Percentiles rank a stretch among this genome's conserved stretches.
These are phyloP conservation scores for Bactericera cockerelli DNA, from an alignment of 1,140 invertebrate genomes.

Conservation along the genomic window DNA sequence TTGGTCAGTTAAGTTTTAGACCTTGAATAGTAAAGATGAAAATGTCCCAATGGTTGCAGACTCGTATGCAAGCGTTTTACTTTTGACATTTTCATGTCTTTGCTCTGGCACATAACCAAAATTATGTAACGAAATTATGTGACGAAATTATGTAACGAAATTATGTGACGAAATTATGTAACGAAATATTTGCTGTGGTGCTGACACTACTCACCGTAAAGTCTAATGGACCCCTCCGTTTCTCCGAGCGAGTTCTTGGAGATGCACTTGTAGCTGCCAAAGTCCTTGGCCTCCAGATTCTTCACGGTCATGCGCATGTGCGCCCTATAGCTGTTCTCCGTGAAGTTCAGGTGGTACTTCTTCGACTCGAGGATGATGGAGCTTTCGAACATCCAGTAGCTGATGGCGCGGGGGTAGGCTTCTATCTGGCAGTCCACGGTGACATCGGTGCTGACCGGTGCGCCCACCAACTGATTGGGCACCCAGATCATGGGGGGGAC, in stretches of 20 bases:
- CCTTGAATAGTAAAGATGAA: no score
- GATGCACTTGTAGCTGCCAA: slow-evolving; percentile 72
- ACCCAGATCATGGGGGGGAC: slow-evolving; percentile 86
- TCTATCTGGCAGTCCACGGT: slow-evolving; percentile 86
- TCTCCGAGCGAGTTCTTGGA: slow-evolving; percentile 88
- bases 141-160: no score
- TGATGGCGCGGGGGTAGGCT: slow-evolving; percentile 80
- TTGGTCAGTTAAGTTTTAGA: no score
- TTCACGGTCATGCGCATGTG: slow-evolving; percentile 73
- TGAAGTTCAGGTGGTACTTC: slow-evolving; percentile 58
- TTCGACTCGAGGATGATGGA: slow-evolving; percentile 19
- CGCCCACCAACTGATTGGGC: slow-evolving; percentile 78
- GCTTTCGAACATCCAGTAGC: slow-evolving; percentile 49
- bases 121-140: no score
- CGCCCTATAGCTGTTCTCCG: slow-evolving; percentile 50
- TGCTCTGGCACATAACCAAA: no score
- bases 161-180: no score
- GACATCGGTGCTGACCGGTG: slow-evolving; percentile 70
- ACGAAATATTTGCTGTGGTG: no score
- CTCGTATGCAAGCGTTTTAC: no score
- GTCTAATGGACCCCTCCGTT: slow-evolving; percentile 76
- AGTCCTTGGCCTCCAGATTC: slow-evolving; percentile 57
- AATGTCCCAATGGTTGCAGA: no score
- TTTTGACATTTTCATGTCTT: no score
- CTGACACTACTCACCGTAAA: slow-evolving; percentile 73